These are phyloP conservation scores for Amphiduros pacificus DNA, from an alignment of 2,888 invertebrate species.

Conservation along the genomic window DNA sequence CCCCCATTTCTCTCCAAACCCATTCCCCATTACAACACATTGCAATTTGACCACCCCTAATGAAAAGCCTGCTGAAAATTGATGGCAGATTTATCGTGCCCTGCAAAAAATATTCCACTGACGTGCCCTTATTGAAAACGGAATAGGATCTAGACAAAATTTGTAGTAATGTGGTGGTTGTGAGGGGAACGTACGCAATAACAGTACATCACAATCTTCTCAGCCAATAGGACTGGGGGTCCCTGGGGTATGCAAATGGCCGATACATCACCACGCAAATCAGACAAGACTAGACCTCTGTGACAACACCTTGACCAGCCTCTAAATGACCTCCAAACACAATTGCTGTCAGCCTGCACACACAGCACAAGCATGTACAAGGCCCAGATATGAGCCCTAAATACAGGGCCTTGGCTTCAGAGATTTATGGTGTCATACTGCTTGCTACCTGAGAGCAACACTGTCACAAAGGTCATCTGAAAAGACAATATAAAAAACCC, in stretches of 20 bases:
- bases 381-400: too few species aligned
- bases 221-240: background rate
- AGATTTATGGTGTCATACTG: too few species aligned
- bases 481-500: too few species aligned
- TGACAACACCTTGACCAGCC: background rate
- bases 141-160: background rate
- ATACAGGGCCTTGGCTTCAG: too few species aligned
- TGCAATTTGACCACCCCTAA: slow-evolving; percentile 1
- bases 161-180: slow-evolving; percentile 1
- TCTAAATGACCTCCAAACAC: too few species aligned
- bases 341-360: too few species aligned
- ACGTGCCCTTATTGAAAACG: background rate
- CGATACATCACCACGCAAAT: background rate
- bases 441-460: too few species aligned
- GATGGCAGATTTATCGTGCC: background rate
- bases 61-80: background rate
- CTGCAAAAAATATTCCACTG: background rate
- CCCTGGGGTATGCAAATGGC: background rate
- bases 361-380: too few species aligned
- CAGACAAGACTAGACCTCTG: background rate
- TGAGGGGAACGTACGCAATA: background rate
- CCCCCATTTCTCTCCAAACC: too few species aligned
- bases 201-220: background rate
- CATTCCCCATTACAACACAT: too few species aligned
- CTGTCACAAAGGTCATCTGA: too few species aligned